A percentile compares a stretch with the other conserved stretches of the same genome.
Conservation (phyloP, 2,113 vertebrate species). For the Dinomys branickii region DNA sequence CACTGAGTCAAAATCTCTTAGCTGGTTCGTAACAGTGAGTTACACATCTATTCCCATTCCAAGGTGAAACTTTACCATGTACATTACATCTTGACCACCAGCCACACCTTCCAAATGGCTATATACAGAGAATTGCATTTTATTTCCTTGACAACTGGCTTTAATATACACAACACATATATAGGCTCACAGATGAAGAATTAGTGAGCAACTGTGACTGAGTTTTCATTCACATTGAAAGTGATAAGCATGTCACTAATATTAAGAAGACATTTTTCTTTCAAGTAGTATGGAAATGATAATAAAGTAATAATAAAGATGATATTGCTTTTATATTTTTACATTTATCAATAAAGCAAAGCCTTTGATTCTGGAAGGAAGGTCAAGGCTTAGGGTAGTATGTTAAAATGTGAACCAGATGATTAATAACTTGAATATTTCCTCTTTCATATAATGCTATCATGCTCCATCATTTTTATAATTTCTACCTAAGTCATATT, state of each 20-base stretch:
- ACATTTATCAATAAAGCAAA: background rate
- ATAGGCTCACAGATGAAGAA: background rate
- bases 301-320: background rate
- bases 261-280: background rate
- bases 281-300: background rate
- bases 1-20: background rate
- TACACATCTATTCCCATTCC: background rate
- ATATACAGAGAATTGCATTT: background rate
- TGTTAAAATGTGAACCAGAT: background rate
- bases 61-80: background rate
- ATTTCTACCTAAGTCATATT: background rate
- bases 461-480: background rate
- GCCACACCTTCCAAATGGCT: background rate
- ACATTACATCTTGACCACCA: background rate
- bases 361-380: conserved; percentile 12
- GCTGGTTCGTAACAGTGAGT: background rate
- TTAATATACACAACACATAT: background rate
- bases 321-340: background rate
- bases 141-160: background rate
- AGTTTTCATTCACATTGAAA: background rate
- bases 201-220: background rate
- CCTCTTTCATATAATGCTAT: background rate
- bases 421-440: conserved; percentile 11
- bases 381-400: background rate
- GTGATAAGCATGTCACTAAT: background rate